Percentiles rank a stretch among this genome's conserved stretches.
phyloP scores from a whole-genome alignment of 2,888 invertebrate genomes.

The Strigamia maritima region DNA sequence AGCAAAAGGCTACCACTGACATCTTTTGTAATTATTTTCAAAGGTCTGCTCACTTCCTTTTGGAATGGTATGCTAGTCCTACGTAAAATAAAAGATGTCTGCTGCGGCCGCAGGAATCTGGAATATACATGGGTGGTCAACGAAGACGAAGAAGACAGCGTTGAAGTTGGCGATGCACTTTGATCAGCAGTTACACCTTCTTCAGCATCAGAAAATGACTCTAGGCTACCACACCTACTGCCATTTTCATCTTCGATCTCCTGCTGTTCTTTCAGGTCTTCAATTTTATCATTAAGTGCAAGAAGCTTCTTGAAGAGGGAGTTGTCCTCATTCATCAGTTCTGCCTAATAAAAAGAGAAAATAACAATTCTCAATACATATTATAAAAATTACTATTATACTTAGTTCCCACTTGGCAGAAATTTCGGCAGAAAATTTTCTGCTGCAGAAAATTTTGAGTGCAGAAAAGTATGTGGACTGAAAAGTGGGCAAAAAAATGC shows the following conservation, averaged over 20 bases:
- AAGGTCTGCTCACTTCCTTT: background rate
- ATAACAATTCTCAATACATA: background rate
- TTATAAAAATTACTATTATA: background rate
- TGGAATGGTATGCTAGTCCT: background rate
- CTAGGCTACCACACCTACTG: slow-evolving; percentile 4
- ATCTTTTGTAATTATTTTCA: background rate
- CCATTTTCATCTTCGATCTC: background rate
- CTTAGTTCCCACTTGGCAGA: no score
- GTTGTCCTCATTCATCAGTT: slow-evolving; percentile 39
- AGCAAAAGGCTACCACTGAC: background rate
- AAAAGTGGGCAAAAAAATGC: no score
- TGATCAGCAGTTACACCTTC: slow-evolving; percentile 27
- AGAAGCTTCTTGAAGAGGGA: slow-evolving; percentile 40
- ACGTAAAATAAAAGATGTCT: background rate
- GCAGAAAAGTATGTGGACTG: no score
- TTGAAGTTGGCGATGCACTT: slow-evolving; percentile 28
- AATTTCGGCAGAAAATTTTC: no score
- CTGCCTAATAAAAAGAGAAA: slow-evolving; percentile 27
- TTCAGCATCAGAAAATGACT: slow-evolving; percentile 38
- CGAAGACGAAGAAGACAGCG: slow-evolving; percentile 31
- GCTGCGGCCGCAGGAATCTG: background rate
- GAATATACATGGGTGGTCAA: background rate
- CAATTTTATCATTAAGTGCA: slow-evolving; percentile 37
- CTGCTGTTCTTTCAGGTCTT: slow-evolving; percentile 40
- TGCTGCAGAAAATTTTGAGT: no score